phyloP scores from a whole-genome alignment of 2,113 vertebrate species.

The Mirza zaza region DNA sequence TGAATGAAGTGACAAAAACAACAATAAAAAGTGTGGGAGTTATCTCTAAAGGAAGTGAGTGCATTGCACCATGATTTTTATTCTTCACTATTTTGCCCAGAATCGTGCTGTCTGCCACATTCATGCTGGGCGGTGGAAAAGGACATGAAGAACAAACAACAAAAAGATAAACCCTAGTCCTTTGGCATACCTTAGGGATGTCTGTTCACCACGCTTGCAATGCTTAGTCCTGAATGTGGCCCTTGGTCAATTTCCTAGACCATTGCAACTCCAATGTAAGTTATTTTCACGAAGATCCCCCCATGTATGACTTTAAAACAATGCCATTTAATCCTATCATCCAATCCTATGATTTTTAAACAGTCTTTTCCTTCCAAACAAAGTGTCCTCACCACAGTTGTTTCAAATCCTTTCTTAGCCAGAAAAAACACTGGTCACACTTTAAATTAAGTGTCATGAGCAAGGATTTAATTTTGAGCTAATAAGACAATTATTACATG shows the following conservation, averaged over 20 bases:
- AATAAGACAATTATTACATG: slow-evolving; percentile 85
- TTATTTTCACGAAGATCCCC: slow-evolving; percentile 71
- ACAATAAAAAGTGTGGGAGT: background rate
- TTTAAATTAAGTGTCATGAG: slow-evolving; percentile 83
- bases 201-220: slow-evolving; percentile 30
- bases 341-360: slow-evolving; percentile 76
- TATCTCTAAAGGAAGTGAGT: background rate
- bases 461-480: slow-evolving; percentile 86
- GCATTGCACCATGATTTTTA: background rate
- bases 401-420: slow-evolving; percentile 77
- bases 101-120: background rate
- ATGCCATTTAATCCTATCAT: slow-evolving; percentile 78
- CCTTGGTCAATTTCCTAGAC: slow-evolving; percentile 55
- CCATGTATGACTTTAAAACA: slow-evolving; percentile 58
- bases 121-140: background rate
- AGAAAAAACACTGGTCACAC: slow-evolving; percentile 83
- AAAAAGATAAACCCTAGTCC: background rate
- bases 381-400: slow-evolving; percentile 64
- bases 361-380: slow-evolving; percentile 75
- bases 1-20: background rate
- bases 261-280: slow-evolving; percentile 59
- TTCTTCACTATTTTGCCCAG: background rate
- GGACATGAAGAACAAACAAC: background rate
- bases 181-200: background rate
- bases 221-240: slow-evolving; percentile 62